A percentile compares a stretch with the other conserved stretches of the same genome.
phyloP scores from a whole-genome alignment of 2,113 vertebrate genomes.

The Dasyurus viverrinus region DNA sequence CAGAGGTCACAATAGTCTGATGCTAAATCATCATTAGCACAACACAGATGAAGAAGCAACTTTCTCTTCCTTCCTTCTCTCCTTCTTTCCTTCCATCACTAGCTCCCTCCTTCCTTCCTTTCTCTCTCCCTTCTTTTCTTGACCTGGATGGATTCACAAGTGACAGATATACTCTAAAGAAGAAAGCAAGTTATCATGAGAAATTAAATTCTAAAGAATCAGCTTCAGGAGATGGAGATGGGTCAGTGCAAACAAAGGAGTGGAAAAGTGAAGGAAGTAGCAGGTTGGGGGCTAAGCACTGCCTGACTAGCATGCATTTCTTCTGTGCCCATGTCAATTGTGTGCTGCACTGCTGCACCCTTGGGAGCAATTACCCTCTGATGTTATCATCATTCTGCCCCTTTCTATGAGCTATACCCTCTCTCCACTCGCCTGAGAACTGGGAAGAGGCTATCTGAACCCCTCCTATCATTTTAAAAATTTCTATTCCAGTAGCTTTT shows the following conservation, averaged over 20 bases:
- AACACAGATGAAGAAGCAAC: not conserved
- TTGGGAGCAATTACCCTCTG: not conserved
- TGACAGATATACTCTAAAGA: not conserved
- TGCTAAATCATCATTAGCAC: not conserved
- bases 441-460: not conserved
- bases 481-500: not conserved
- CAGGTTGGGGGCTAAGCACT: not conserved
- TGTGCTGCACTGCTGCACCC: not conserved
- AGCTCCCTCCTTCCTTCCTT: not conserved
- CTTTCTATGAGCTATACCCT: not conserved
- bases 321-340: not conserved
- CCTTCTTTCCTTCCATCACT: not conserved
- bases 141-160: not conserved
- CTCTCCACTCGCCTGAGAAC: not conserved
- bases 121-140: not conserved
- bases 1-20: not conserved
- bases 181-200: not conserved
- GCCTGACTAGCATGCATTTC: no score
- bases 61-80: not conserved
- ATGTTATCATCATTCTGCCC: not conserved
- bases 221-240: not conserved
- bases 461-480: not conserved
- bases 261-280: not conserved
- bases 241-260: not conserved
- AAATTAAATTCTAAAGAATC: not conserved